Percentiles rank a stretch among this genome's conserved stretches.
Evolutionary conservation across 2,113 vertebrate genomes (phyloP).

Genomic region (Protobothrops mucrosquamatus): DNA sequence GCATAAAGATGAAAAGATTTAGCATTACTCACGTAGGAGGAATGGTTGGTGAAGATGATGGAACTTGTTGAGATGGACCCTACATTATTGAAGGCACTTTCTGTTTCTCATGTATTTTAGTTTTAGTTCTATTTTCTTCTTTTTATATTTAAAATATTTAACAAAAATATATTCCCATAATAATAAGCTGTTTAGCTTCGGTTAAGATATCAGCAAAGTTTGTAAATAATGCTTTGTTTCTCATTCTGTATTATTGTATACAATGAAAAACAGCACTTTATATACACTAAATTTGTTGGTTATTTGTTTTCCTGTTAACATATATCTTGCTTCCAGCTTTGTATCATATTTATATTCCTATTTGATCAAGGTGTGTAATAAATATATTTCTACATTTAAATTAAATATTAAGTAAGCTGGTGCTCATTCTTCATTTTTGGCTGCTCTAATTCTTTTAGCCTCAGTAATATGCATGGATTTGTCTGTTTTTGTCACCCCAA

Average conservation of each 20-base stretch:
- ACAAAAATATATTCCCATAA: neutral
- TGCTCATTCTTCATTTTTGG: neutral
- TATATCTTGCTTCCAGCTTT: neutral
- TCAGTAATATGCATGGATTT: neutral
- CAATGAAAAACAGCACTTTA: neutral
- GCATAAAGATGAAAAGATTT: neutral
- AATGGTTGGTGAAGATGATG: neutral
- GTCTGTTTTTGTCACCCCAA: neutral
- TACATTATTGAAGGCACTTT: neutral
- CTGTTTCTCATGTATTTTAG: neutral
- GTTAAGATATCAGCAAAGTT: neutral
- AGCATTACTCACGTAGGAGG: neutral
- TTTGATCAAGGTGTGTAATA: neutral
- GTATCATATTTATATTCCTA: neutral
- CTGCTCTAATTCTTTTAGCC: neutral
- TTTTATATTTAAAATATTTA: neutral
- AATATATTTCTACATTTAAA: neutral
- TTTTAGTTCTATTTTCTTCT: neutral
- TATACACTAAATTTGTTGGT: neutral
- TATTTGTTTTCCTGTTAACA: neutral
- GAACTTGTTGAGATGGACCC: neutral
- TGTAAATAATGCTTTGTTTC: neutral
- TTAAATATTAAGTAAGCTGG: neutral
- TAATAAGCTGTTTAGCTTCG: neutral
- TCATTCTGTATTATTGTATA: neutral